These are phyloP conservation scores for Agrotis clavis DNA, from an alignment of 2,888 invertebrate genomes.

Conservation along the genomic window DNA sequence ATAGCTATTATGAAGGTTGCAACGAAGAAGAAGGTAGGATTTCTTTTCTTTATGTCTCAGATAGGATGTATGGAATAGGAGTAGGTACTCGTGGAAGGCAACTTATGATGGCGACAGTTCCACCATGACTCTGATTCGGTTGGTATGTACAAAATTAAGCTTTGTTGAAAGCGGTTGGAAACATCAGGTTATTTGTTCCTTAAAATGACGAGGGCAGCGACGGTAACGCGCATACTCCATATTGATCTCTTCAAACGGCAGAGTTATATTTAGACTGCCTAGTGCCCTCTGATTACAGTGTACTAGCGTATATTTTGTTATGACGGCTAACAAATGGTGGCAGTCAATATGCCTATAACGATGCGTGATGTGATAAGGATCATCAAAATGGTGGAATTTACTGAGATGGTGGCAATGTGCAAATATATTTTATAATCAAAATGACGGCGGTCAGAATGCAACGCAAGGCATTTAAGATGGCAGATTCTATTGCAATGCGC, in stretches of 20 bases:
- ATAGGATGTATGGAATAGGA: background rate
- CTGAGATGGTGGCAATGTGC: background rate
- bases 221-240: constrained; percentile 4
- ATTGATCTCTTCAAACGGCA: constrained; percentile 14
- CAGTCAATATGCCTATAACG: background rate
- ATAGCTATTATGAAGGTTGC: constrained; percentile 28
- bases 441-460: background rate
- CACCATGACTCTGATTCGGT: background rate
- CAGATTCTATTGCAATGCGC: constrained; percentile 12
- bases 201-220: background rate
- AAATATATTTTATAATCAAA: constrained; percentile 7
- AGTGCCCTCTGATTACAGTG: background rate
- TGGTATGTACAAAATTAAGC: background rate
- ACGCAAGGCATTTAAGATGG: constrained; percentile 11
- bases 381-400: background rate
- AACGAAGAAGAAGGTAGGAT: constrained; percentile 44
- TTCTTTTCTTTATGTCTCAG: background rate
- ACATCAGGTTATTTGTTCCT: constrained; percentile 3
- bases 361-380: background rate
- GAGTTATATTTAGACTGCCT: constrained; percentile 1
- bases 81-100: background rate
- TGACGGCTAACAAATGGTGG: background rate
- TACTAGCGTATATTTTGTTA: background rate
- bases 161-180: background rate
- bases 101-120: background rate